Evolutionary conservation across 53 echinoderm and acorn worm species (phyloP).

Genomic region (Arbacia lixula): DNA sequence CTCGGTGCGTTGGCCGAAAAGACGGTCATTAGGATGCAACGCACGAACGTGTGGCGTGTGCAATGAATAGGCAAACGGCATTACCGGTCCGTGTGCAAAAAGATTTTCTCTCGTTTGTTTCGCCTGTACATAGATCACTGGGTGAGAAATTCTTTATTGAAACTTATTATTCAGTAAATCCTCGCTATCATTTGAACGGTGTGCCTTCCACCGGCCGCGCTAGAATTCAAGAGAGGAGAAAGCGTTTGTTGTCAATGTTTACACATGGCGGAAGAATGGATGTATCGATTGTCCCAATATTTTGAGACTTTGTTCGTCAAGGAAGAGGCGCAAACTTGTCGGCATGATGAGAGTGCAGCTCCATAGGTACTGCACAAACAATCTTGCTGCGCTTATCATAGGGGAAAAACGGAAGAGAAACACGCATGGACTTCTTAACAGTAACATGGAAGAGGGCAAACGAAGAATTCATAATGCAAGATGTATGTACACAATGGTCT

Average conservation of each 20-base stretch:
- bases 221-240: background rate
- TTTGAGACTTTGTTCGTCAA: no score
- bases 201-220: constrained; percentile 7
- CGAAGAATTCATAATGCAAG: no score
- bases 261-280: constrained; percentile 28
- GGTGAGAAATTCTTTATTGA: constrained; percentile 49
- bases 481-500: no score
- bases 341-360: no score
- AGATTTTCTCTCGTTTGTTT: constrained; percentile 1
- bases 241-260: constrained; percentile 38
- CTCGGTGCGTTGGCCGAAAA: background rate
- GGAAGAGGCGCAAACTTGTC: no score
- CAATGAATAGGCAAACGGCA: constrained; percentile 41
- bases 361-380: no score
- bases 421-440: no score
- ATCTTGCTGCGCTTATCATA: no score
- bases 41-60: constrained; percentile 49
- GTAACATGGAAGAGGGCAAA: no score
- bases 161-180: constrained; percentile 35
- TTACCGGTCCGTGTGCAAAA: constrained; percentile 47
- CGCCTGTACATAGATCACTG: background rate
- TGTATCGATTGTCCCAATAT: constrained; percentile 20
- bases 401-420: no score
- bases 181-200: constrained; percentile 30
- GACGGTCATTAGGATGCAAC: constrained; percentile 40